Conservation (phyloP, 2,113 vertebrate genomes). For the Sitta europaea region DNA sequence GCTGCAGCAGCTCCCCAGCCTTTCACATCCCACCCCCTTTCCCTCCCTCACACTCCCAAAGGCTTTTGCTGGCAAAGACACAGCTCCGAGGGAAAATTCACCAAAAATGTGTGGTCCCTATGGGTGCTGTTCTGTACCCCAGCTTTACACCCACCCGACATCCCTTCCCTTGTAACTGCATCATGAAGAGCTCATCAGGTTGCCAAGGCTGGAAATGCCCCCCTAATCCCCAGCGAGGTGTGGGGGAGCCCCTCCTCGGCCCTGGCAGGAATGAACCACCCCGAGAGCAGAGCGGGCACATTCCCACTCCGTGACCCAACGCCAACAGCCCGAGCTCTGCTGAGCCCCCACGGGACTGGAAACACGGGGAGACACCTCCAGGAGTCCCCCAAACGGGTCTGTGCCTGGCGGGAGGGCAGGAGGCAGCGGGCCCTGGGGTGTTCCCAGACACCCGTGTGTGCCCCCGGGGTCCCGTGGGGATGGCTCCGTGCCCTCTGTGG, state of each 20-base stretch:
- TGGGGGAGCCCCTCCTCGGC: not conserved
- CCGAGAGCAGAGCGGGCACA: fast-evolving
- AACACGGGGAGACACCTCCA: not conserved
- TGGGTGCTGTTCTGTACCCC: not conserved
- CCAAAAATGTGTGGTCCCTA: not conserved
- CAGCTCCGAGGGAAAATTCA: fast-evolving
- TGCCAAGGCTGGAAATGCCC: not conserved
- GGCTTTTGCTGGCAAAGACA: not conserved
- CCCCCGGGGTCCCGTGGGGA: not conserved
- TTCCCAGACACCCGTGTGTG: fast-evolving
- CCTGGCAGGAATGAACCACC: not conserved
- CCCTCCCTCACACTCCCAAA: not conserved
- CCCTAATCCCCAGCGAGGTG: fast-evolving
- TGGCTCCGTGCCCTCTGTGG: fast-evolving
- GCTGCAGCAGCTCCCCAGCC: not conserved
- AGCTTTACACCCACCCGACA: not conserved
- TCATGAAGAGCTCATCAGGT: not conserved
- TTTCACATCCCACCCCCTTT: not conserved
- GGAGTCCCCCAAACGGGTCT: fast-evolving
- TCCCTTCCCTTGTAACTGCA: not conserved
- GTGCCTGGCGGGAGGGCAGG: not conserved
- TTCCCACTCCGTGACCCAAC: fast-evolving
- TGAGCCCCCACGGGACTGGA: fast-evolving
- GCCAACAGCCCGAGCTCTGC: fast-evolving
- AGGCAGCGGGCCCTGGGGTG: fast-evolving